Evolutionary conservation across 2,797 vertebrate genomes (phyloP), one percentile per base, ranked within the genome.

Genomic region (Sorex maritimensis): DNA sequence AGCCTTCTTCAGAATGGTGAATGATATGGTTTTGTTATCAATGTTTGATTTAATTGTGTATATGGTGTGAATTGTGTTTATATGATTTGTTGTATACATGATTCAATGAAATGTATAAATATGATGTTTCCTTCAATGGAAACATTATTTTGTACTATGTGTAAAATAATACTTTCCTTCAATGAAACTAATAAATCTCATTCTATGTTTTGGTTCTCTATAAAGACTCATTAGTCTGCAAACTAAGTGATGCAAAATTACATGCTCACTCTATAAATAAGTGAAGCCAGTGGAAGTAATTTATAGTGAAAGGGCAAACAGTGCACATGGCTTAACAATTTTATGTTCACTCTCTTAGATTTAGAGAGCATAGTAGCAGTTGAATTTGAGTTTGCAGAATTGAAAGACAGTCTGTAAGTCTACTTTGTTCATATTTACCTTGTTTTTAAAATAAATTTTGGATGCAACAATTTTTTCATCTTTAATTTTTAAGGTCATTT

Each of bases 271-370:
- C 11, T 14, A 2, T 6, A 21, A 83, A 41, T 71, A 1, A 81
- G 69, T 30, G 58, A 75, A 41, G 0, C 0, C 63, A 38, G n/a
- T 63, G 7, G n/a, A 78, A 12, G 4, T 26, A 34, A 21, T 23
- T 0, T 24, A 0, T 5, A 63, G 5, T 1, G 7, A 73, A 4
- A 6, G 17, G 17, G 14, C 1, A 78, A 41, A 34, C 2, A 79
- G 6, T 79, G 9, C 10, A 0, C 7, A 24, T 3, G 2, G 0
- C 13, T 79, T 6, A 61, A 2, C 15, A 80, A 9, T 12, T 44
- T 12, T n/a, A 19, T 81, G 7, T 0, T 75, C 1, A 0, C 1
- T 30, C 26, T 46, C 0, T 24, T 61, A 2, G 44, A 15, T 55
- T 71, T 9, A 77, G 14, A 85, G 13, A 17, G 6, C 34, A 2